Evolutionary conservation across 2,113 vertebrate genomes (phyloP).

Genomic region (Otocyon megalotis): DNA sequence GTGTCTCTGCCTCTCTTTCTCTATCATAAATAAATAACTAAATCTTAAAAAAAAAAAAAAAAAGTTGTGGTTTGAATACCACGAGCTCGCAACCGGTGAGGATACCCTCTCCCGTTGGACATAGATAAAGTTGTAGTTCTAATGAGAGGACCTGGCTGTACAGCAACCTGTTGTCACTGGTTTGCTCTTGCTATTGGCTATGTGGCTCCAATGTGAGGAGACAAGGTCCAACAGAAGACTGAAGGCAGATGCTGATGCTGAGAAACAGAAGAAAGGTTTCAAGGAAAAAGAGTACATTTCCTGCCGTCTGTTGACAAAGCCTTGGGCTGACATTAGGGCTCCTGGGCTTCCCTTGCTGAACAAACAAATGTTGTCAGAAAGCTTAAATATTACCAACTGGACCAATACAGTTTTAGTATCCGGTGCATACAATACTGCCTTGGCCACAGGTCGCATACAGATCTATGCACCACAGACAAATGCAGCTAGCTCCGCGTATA

Average conservation of each 20-base stretch:
- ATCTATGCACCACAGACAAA: background rate
- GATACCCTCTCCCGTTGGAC: background rate
- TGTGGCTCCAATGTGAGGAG: background rate
- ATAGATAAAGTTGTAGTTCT: background rate
- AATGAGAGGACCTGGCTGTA: background rate
- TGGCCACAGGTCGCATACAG: background rate
- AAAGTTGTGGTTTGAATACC: background rate
- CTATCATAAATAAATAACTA: too few relatives aligned
- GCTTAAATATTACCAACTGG: background rate
- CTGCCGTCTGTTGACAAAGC: background rate
- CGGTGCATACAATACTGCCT: background rate
- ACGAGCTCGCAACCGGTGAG: background rate
- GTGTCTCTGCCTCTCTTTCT: too few relatives aligned
- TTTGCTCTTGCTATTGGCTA: background rate
- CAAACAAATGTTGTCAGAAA: background rate
- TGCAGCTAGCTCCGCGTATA: background rate
- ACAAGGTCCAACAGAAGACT: background rate
- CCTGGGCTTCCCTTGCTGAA: background rate
- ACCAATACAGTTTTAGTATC: background rate
- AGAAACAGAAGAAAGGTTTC: background rate
- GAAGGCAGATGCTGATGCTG: background rate
- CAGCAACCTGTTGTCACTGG: background rate
- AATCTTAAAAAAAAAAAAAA: too few relatives aligned
- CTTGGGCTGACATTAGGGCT: background rate
- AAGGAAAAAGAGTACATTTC: background rate